These are phyloP conservation scores for Diaphora mendica DNA, from an alignment of 2,888 invertebrate genomes.

Conservation along the genomic window DNA sequence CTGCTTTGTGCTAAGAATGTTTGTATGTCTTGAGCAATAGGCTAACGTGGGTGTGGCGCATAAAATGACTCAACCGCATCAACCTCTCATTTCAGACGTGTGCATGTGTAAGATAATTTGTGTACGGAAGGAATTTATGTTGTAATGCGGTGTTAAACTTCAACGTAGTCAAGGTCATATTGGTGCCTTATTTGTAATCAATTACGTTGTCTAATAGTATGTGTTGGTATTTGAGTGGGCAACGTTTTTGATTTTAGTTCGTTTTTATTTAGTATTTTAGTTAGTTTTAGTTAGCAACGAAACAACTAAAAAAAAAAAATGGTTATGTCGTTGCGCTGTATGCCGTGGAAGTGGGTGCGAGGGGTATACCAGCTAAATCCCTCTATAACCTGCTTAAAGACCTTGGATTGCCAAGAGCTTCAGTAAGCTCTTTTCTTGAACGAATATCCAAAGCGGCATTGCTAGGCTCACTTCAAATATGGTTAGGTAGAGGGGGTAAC, in stretches of 20 bases:
- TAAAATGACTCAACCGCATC: conserved; percentile 6
- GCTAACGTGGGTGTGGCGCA: conserved; percentile 8
- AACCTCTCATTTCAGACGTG: background rate
- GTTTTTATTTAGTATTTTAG: too few relatives aligned
- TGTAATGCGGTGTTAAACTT: background rate
- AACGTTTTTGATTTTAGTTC: background rate
- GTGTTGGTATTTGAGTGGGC: background rate
- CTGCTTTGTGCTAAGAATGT: background rate
- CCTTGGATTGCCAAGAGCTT: too few relatives aligned
- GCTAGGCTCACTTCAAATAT: too few relatives aligned
- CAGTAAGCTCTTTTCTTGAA: too few relatives aligned
- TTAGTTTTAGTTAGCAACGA: too few relatives aligned
- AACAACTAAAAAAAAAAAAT: too few relatives aligned
- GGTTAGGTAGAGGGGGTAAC: too few relatives aligned
- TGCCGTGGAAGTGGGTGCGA: too few relatives aligned
- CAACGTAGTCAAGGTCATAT: background rate
- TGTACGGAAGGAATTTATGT: background rate
- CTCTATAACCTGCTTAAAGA: too few relatives aligned
- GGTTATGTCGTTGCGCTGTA: too few relatives aligned
- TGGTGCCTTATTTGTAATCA: background rate
- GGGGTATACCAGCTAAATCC: too few relatives aligned
- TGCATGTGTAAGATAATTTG: background rate
- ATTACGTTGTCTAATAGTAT: background rate
- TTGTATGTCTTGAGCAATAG: background rate
- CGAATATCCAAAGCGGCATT: too few relatives aligned